Percentiles rank a stretch among this genome's conserved stretches.
phyloP scores from a whole-genome alignment of 1,140 invertebrate genomes.

The Drosophila bocki region DNA sequence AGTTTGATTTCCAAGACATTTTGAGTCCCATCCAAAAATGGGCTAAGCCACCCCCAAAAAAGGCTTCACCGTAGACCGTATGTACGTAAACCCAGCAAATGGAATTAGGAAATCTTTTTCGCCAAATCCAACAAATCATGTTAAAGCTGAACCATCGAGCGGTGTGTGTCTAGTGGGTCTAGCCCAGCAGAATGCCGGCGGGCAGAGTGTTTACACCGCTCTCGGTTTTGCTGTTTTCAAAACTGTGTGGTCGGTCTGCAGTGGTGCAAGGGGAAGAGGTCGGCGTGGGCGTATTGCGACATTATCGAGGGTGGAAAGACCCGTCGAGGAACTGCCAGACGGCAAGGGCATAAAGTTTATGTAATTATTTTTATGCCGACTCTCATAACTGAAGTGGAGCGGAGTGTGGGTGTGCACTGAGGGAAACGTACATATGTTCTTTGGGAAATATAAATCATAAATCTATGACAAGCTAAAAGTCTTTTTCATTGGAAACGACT shows the following conservation, averaged over 20 bases:
- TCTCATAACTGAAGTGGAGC: constrained; percentile 45
- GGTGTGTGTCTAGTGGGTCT: constrained; percentile 30
- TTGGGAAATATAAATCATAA: neutral
- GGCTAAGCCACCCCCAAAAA: constrained; percentile 50
- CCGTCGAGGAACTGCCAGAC: constrained; percentile 72
- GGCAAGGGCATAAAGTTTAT: constrained; percentile 75
- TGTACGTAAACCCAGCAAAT: constrained; percentile 53
- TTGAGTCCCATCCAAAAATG: constrained; percentile 5
- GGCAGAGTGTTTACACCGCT: constrained; percentile 73
- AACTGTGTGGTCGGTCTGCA: constrained; percentile 67
- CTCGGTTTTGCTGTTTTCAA: constrained; percentile 72
- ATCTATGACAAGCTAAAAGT: neutral
- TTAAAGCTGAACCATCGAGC: constrained; percentile 69
- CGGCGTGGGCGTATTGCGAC: constrained; percentile 59
- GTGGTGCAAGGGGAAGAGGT: constrained; percentile 18
- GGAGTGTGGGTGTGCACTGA: constrained; percentile 26
- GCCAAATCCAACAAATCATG: constrained; percentile 83
- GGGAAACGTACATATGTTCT: neutral
- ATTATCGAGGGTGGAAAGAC: constrained; percentile 76
- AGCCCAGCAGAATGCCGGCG: constrained; percentile 33
- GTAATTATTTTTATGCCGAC: constrained; percentile 84
- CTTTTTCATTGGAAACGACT: too few relatives aligned
- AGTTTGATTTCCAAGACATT: constrained; percentile 19
- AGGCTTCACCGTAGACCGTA: constrained; percentile 1
- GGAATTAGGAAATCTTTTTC: constrained; percentile 81